A percentile compares a stretch with the other conserved stretches of the same genome.
Conservation (phyloP, 2,113 vertebrate species). For the Dendrocopos noguchii region DNA sequence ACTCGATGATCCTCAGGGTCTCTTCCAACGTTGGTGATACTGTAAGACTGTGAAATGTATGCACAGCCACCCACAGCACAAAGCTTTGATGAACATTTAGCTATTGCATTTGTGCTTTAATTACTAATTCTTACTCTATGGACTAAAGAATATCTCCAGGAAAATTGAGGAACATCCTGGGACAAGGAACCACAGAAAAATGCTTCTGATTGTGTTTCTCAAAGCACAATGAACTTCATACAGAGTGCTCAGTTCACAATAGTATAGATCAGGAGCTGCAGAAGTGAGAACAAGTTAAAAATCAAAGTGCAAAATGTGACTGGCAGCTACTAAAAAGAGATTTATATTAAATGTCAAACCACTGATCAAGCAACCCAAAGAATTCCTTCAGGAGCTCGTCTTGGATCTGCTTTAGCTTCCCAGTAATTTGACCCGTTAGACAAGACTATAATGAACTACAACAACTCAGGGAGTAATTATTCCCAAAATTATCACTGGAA, state of each 20-base stretch:
- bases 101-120: background rate
- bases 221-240: background rate
- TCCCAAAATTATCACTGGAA: conserved; percentile 22
- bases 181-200: background rate
- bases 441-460: conserved; percentile 19
- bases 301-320: background rate
- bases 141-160: background rate
- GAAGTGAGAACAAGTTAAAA: background rate
- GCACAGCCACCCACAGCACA: background rate
- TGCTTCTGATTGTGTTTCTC: background rate
- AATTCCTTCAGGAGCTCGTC: background rate
- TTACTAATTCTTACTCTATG: background rate
- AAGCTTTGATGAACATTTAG: background rate
- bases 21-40: too few relatives aligned
- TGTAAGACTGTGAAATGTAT: too few relatives aligned
- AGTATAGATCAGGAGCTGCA: background rate
- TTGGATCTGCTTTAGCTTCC: conserved; percentile 2
- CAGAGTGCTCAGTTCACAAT: background rate
- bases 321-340: background rate
- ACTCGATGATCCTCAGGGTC: too few relatives aligned
- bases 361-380: background rate
- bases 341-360: background rate
- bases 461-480: conserved; percentile 21
- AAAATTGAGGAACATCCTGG: background rate
- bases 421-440: background rate